Percentiles rank a stretch among this genome's conserved stretches.
Conservation (phyloP, 2,113 vertebrate genomes). For the human (Homo sapiens) region GRCh38 chr2:145557001-145557500, state of each 20-base stretch:
- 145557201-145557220: background rate
- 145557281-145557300: conserved; percentile 16
- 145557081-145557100: background rate
- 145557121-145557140: background rate
- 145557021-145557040: background rate
- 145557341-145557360: conserved; percentile 50
- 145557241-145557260: background rate
- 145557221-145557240: background rate
- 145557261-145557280: background rate
- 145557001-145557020: background rate
- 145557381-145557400: conserved; percentile 67
- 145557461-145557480: conserved; percentile 42
- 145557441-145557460: conserved; percentile 46
- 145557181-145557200: background rate
- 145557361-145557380: conserved; percentile 39
- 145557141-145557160: background rate
- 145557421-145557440: conserved; percentile 63
- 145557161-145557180: background rate
- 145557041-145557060: background rate
- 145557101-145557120: background rate
- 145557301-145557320: background rate
- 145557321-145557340: conserved; percentile 50
- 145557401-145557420: conserved; percentile 64
- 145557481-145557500: conserved; percentile 45
- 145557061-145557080: background rate